A percentile compares a stretch with the other conserved stretches of the same genome.
Conservation (phyloP, 2,888 invertebrate species). For the Tetanocera ferruginea region DNA sequence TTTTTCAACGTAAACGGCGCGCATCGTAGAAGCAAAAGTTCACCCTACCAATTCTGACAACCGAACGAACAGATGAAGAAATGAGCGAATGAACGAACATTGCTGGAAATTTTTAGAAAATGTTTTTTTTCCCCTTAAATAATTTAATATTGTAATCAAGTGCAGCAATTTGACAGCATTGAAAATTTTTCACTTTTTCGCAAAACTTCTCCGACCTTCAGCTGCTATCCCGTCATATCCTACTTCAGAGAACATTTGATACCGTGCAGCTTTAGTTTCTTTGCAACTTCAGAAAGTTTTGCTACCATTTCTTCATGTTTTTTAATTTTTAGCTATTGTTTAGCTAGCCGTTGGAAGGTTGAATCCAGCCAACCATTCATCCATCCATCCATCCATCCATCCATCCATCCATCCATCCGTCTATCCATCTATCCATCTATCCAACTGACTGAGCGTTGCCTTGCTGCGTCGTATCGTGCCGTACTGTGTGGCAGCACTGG, state of each 20-base stretch:
- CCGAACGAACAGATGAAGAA: no score
- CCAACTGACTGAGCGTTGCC: no score
- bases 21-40: no score
- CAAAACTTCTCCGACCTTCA: not conserved
- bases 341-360: not conserved
- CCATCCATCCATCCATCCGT: not conserved
- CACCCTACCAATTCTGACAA: no score
- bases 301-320: not conserved
- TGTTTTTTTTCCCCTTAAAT: constrained; percentile 21
- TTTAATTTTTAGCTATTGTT: constrained; percentile 29
- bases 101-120: not conserved
- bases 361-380: not conserved
- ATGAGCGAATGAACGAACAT: not conserved
- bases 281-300: not conserved
- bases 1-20: not conserved
- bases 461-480: no score
- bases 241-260: not conserved
- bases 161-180: constrained; percentile 21
- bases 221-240: not conserved
- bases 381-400: not conserved
- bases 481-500: not conserved
- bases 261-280: not conserved
- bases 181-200: not conserved
- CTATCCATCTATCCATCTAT: not conserved
- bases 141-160: constrained; percentile 35